Conservation (phyloP, 2,113 vertebrate species). For the Chroicocephalus ridibundus region DNA sequence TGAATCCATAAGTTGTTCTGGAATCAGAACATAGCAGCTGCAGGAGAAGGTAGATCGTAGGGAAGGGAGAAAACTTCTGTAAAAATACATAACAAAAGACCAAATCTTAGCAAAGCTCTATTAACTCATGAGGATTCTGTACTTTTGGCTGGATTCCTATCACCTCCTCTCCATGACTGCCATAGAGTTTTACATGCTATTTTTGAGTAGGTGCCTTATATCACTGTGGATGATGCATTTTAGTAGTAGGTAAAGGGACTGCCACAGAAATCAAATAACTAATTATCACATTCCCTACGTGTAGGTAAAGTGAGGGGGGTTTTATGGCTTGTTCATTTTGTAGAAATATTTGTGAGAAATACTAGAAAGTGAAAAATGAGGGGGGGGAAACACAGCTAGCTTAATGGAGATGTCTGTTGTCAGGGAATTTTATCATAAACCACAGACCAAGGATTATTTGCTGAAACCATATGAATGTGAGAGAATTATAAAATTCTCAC, state of each 20-base stretch:
- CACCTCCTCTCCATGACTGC: neutral
- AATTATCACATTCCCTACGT: neutral
- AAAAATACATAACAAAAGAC: neutral
- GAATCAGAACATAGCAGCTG: neutral
- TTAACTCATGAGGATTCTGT: neutral
- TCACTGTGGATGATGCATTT: neutral
- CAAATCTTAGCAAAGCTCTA: neutral
- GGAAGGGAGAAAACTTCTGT: neutral
- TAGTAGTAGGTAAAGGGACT: neutral
- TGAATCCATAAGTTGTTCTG: neutral
- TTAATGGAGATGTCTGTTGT: neutral
- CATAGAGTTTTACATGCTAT: neutral
- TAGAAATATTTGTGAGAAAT: neutral
- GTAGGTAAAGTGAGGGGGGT: fast-evolving
- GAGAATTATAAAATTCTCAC: neutral
- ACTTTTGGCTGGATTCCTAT: neutral
- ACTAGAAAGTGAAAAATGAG: neutral
- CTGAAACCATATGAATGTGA: neutral
- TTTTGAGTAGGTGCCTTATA: neutral
- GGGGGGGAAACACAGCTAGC: neutral
- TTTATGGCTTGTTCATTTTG: neutral
- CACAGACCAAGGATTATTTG: neutral
- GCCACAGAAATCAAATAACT: neutral
- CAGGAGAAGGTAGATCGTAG: neutral
- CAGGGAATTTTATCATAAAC: neutral